Conservation (phyloP, 2,113 vertebrate species). For the Tragulus kanchil region DNA sequence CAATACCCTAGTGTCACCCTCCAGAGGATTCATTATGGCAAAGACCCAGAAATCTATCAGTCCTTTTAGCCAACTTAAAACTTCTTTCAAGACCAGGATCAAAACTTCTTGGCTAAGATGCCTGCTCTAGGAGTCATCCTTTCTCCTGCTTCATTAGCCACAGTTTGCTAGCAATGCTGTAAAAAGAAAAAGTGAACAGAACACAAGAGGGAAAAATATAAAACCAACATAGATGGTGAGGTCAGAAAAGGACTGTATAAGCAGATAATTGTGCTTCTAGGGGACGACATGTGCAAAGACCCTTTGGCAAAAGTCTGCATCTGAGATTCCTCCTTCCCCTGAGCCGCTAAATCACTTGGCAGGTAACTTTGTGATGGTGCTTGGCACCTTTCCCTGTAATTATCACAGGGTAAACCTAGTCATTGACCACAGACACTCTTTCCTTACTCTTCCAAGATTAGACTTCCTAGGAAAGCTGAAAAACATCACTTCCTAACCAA, state of each 20-base stretch:
- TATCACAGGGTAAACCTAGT: not conserved
- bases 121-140: conserved; percentile 14
- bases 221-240: fast-evolving
- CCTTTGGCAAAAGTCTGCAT: not conserved
- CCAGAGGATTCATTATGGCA: conserved; percentile 69
- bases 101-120: not conserved
- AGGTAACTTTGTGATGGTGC: not conserved
- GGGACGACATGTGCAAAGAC: not conserved
- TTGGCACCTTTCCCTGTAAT: not conserved
- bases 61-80: conserved; percentile 63
- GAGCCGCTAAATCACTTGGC: not conserved
- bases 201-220: not conserved
- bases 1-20: conserved; percentile 60
- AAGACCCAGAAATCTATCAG: conserved; percentile 64
- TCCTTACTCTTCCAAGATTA: not conserved
- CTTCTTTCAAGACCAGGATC: conserved; percentile 46
- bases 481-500: not conserved
- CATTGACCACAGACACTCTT: not conserved
- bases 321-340: not conserved
- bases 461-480: not conserved
- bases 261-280: not conserved
- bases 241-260: not conserved
- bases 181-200: not conserved
- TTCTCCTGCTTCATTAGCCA: conserved; percentile 61
- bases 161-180: not conserved